Percentiles rank a stretch among this genome's conserved stretches.
phyloP scores from a whole-genome alignment of 2,797 vertebrate genomes.

The Aratinga solstitialis region DNA sequence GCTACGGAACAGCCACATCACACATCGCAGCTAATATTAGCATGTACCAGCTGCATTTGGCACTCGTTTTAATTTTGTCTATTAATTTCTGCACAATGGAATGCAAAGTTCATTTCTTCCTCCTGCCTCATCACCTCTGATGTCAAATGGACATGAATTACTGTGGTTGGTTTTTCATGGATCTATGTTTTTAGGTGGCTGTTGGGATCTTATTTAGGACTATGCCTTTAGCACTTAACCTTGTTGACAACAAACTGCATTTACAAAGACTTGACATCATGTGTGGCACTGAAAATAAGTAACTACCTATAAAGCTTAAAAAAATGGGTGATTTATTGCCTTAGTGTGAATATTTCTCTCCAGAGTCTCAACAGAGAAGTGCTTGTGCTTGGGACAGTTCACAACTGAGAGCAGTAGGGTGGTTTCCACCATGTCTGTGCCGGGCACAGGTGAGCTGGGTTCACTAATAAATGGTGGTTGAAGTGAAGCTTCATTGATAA shows the following conservation, averaged over 20 bases:
- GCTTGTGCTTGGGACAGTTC: background rate
- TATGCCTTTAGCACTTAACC: background rate
- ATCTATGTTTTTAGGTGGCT: background rate
- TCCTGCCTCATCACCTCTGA: background rate
- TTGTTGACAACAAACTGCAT: background rate
- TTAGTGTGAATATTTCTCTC: background rate
- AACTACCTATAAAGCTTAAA: background rate
- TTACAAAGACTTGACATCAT: background rate
- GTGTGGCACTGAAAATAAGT: accelerated
- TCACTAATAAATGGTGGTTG: background rate
- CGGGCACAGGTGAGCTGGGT: background rate
- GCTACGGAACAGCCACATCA: conserved; percentile 31
- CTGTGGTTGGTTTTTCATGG: background rate
- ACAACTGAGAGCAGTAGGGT: background rate
- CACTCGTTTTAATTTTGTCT: background rate
- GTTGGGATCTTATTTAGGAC: background rate
- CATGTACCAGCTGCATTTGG: background rate
- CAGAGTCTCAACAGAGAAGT: background rate
- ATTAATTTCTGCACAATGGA: background rate
- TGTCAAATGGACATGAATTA: background rate
- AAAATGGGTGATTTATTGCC: background rate
- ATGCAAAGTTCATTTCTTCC: background rate
- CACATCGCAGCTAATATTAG: conserved; percentile 15
- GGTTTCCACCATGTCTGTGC: background rate
- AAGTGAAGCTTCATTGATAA: background rate